phyloP scores from a whole-genome alignment of 2,888 invertebrate species.

The Sepiola atlantica region DNA sequence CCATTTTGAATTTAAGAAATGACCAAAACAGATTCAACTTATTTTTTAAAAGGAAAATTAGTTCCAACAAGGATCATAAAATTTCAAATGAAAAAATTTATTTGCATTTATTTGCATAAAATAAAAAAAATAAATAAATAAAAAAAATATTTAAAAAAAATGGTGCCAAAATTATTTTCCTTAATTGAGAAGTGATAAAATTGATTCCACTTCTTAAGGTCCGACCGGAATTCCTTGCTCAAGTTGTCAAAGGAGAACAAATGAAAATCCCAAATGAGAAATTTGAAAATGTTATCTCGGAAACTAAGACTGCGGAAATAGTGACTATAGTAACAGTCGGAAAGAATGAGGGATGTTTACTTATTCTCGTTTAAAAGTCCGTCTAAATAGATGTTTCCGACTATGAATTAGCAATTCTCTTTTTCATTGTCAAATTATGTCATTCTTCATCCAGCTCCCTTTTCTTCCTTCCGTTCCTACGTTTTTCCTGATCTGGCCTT shows the following conservation, averaged over 20 bases:
- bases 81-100: not conserved
- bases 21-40: not conserved
- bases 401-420: no score
- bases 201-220: not conserved
- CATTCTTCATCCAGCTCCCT: no score
- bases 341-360: not conserved
- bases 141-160: not conserved
- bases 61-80: not conserved
- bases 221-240: not conserved
- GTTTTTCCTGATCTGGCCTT: no score
- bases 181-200: not conserved
- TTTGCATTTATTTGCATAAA: not conserved
- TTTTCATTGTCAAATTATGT: no score
- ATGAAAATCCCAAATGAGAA: not conserved
- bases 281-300: not conserved
- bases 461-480: not conserved
- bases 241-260: not conserved
- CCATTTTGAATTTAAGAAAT: no score
- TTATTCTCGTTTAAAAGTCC: not conserved
- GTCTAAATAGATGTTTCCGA: no score
- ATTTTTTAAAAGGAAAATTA: not conserved
- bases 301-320: not conserved
- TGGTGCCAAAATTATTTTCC: not conserved
- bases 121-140: not conserved
- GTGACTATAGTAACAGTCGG: not conserved